Base-by-base conservation (phyloP, 92 coral and sea anemone species). In the Bergia puertoricense region DNA sequence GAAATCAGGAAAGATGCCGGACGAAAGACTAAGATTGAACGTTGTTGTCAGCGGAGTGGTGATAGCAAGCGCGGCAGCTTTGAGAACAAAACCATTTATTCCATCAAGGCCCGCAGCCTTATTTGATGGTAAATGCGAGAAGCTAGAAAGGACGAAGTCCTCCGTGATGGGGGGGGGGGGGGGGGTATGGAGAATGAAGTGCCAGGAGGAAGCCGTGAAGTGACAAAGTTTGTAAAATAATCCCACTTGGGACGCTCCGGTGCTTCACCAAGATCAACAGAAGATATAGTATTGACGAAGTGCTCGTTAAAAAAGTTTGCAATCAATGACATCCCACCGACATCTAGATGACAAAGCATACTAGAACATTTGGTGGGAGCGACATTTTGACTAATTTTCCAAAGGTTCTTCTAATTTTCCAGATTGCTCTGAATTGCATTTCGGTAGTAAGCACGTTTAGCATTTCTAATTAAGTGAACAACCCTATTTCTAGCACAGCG, bases 361-460 rank as follows among this genome's bases (percentile, higher is more conserved):
- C 51, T 90, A 43, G 85, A 80, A 59, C 76, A 91, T 86, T 91
- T 91, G 20, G 93, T 38, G 74, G 93, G 88, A 39, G 77, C 90
- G 66, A 87, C 44, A 66, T 44, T 67, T 39, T 88, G 90, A 82
- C 87, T 87, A 73, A 90, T 87, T 65, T 86, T 86, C 88, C 90
- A 86, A n/a, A 87, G 88, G 72, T 87, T 73, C 81, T 91, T 88
- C 62, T 87, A 73, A 75, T 86, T 86, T 72, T 81, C 90, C 30
- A 90, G 92, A 77, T 90, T 90, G 54, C 40, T 85, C 57, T 86
- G 80, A 56, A 74, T 73, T 39, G 89, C 86, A 76, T 85, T 86
- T n/a, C 76, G 84, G 79, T 79, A 80, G 69, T 51, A 67, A 43
- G 46, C 69, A 8, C 56, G 77, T 80, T 65, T 87, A 38, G 76